A percentile compares a stretch with the other conserved stretches of the same genome.
Conservation (phyloP, 2,113 vertebrate genomes). For the Phalacrocorax pelagicus region DNA sequence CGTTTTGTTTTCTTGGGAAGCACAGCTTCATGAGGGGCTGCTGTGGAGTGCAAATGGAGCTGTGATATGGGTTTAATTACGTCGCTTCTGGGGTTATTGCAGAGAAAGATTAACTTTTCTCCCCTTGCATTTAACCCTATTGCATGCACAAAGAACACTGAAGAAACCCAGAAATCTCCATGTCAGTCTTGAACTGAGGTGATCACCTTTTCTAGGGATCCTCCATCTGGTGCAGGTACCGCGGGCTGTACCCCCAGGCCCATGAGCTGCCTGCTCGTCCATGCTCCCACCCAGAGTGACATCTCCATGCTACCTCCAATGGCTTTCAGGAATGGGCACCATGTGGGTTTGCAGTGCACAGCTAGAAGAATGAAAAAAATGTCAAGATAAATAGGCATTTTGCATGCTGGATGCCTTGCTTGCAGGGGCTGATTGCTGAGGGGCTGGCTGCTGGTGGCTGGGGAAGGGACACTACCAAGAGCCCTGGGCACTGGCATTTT, state of each 20-base stretch:
- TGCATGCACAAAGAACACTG: neutral
- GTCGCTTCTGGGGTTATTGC: conserved; percentile 40
- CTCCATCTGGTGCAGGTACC: neutral
- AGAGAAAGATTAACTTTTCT: conserved; percentile 36
- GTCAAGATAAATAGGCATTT: neutral
- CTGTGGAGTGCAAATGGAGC: conserved; percentile 11
- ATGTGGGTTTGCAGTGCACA: neutral
- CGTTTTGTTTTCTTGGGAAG: neutral
- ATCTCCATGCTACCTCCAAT: rapidly evolving
- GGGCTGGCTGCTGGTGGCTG: neutral
- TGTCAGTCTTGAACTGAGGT: neutral
- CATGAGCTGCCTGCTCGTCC: rapidly evolving
- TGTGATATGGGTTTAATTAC: conserved; percentile 49
- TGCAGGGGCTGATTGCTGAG: rapidly evolving
- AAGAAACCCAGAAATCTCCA: neutral
- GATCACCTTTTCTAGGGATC: neutral
- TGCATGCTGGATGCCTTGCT: neutral
- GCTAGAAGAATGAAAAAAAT: neutral
- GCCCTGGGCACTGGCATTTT: neutral
- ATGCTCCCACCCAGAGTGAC: rapidly evolving
- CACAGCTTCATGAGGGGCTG: neutral
- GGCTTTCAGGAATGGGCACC: neutral
- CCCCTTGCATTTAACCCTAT: conserved; percentile 16
- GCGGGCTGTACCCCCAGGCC: neutral
- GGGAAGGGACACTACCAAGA: neutral